These are phyloP conservation scores for Fistularia commersonii DNA, from an alignment of 2,797 vertebrate species.

Conservation along the genomic window DNA sequence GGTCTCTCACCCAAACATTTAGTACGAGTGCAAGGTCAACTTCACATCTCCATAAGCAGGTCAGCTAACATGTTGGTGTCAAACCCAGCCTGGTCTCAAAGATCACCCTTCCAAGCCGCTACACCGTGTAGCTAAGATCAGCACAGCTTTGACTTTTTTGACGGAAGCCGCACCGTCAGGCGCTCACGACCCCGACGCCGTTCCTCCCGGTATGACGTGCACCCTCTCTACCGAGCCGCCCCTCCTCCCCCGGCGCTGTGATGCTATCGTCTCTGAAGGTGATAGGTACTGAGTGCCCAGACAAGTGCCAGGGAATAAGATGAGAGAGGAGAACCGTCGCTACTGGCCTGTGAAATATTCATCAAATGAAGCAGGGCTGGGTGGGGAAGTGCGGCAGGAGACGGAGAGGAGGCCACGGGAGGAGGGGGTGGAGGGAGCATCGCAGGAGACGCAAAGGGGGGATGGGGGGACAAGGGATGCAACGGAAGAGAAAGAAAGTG, in stretches of 20 bases:
- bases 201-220: background rate
- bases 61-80: too few species aligned
- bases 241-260: slow-evolving; percentile 15
- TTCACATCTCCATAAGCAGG: too few species aligned
- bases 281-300: slow-evolving; percentile 60
- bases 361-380: slow-evolving; percentile 59
- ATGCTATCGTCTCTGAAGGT: slow-evolving; percentile 55
- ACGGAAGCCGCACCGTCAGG: too few species aligned
- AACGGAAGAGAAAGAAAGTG: slow-evolving; percentile 14
- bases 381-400: slow-evolving; percentile 51
- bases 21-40: too few species aligned
- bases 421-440: slow-evolving; percentile 50
- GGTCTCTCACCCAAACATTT: too few species aligned
- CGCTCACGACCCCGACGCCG: too few species aligned
- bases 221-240: slow-evolving; percentile 28
- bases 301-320: slow-evolving; percentile 50
- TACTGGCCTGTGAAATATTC: slow-evolving; percentile 75
- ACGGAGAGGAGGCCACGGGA: slow-evolving; percentile 50
- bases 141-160: too few species aligned
- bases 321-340: slow-evolving; percentile 59
- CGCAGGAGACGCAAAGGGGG: slow-evolving; percentile 34
- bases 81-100: too few species aligned
- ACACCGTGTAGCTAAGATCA: too few species aligned
- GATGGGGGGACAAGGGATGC: slow-evolving; percentile 14
- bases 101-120: too few species aligned